Conservation (phyloP, 1,140 invertebrate genomes). For the Drosophila orena region DNA sequence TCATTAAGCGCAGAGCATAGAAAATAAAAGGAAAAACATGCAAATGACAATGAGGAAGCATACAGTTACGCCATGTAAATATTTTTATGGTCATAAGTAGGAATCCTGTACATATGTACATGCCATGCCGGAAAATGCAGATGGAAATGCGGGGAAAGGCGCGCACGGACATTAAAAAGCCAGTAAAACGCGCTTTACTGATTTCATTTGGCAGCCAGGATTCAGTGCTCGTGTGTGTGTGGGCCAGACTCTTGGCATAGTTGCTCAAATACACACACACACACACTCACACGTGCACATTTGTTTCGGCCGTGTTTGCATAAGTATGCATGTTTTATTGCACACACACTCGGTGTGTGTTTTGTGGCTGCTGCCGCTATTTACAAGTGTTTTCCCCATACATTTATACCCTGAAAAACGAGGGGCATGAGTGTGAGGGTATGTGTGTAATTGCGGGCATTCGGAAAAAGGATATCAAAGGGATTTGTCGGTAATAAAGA, state of each 20-base stretch:
- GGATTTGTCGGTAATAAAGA: neutral
- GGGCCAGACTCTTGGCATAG: slow-evolving; percentile 62
- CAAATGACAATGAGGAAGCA: slow-evolving; percentile 69
- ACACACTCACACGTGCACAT: neutral
- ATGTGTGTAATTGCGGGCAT: neutral
- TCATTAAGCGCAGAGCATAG: slow-evolving; percentile 72
- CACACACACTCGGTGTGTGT: slow-evolving; percentile 68
- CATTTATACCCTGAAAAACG: slow-evolving; percentile 17
- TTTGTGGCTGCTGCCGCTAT: slow-evolving; percentile 74
- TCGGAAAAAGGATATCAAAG: neutral
- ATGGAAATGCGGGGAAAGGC: slow-evolving; percentile 26
- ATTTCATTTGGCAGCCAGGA: slow-evolving; percentile 64
- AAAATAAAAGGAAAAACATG: slow-evolving; percentile 75
- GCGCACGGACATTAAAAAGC: slow-evolving; percentile 73
- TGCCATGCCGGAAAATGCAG: slow-evolving; percentile 51
- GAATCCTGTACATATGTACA: slow-evolving; percentile 58
- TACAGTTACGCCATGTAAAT: slow-evolving; percentile 69
- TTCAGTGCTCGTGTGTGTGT: slow-evolving; percentile 6
- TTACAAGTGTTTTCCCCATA: slow-evolving; percentile 73
- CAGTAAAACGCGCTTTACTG: slow-evolving; percentile 79
- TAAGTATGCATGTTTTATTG: slow-evolving; percentile 81
- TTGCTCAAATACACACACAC: slow-evolving; percentile 33
- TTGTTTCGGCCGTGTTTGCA: slow-evolving; percentile 45
- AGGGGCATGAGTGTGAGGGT: neutral
- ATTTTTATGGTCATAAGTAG: slow-evolving; percentile 83